Evolutionary conservation across 2,888 invertebrate species (phyloP), one percentile per base, ranked within the genome.

Genomic region (Buathra laborator): DNA sequence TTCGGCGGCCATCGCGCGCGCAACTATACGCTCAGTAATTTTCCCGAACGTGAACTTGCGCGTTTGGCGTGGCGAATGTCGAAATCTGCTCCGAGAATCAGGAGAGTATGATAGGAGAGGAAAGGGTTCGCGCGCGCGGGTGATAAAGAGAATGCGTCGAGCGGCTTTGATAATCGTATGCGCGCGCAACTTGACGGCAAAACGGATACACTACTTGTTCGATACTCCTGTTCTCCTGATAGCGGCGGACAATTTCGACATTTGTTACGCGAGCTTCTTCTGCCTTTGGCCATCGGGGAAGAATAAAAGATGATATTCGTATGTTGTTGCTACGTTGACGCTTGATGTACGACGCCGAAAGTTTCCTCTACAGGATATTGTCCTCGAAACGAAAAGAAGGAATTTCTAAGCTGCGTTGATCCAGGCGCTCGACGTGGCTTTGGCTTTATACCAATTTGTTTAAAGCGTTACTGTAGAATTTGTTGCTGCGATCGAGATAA

Each of bases 221-320:
- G 46, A 9, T 10, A 5, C 16, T 79, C 53, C 62, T 72, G 71
- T 66, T 72, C 53, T 48, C 79, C 71, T 43, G 79, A n/a, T 53
- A 64, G 4, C 43, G 2, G n/a, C 79, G 64, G 64, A 79, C 79
- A 79, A 70, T 71, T 79, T 71, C 64, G 64, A 79, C 79, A 43
- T 79, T 71, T 79, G 51, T 79, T 71, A 78, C 70, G 79, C 12
- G 53, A 79, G 12, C 37, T 37, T 37, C 37, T 64, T 71, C 32
- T 68, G 53, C 67, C 37, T 77, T 67, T 59, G 51, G 19, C 75
- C 16, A 66, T 66, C 37, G 64, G 7, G 64, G 43, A 48, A 32
- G 43, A 48, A 32, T 19, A 64, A 66, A 66, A 44, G 7, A 74
- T 46, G 19, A 62, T 75, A 12, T 66, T 48, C 48, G 51, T 46